Conservation (phyloP, 2,113 vertebrate species). For the Sciurus niger region DNA sequence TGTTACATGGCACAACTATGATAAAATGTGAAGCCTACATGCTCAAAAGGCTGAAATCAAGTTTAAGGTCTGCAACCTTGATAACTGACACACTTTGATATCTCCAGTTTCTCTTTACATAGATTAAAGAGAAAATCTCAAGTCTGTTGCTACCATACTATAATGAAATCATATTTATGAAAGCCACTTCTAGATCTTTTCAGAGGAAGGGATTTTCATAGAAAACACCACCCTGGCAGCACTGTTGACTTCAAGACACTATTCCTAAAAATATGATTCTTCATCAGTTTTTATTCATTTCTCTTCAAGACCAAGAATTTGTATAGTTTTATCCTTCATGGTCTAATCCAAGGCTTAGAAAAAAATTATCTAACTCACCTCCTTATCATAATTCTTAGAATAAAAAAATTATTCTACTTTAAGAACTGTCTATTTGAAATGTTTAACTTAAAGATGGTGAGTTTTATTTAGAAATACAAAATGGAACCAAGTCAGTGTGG, state of each 20-base stretch:
- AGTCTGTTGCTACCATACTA: not conserved
- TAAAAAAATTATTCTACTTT: constrained; percentile 8
- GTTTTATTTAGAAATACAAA: constrained; percentile 51
- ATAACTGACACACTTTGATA: not conserved
- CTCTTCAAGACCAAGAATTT: not conserved
- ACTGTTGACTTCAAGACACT: not conserved
- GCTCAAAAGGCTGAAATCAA: not conserved
- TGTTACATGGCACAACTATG: not conserved
- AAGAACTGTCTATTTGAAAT: constrained; percentile 38
- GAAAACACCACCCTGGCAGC: not conserved
- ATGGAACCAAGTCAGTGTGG: not conserved
- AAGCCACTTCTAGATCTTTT: not conserved
- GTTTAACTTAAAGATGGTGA: not conserved
- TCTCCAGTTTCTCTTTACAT: not conserved
- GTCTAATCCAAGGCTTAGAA: not conserved
- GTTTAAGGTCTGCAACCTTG: not conserved
- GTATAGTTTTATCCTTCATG: not conserved
- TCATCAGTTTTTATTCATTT: not conserved
- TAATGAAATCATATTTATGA: not conserved
- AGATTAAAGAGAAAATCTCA: not conserved
- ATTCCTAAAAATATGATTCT: not conserved
- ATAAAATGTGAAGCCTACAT: not conserved
- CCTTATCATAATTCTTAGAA: constrained; percentile 46
- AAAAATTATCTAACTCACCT: constrained; percentile 4
- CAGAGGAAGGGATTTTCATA: not conserved